Conservation (phyloP, 2,113 vertebrate species). For the Pionites leucogaster region DNA sequence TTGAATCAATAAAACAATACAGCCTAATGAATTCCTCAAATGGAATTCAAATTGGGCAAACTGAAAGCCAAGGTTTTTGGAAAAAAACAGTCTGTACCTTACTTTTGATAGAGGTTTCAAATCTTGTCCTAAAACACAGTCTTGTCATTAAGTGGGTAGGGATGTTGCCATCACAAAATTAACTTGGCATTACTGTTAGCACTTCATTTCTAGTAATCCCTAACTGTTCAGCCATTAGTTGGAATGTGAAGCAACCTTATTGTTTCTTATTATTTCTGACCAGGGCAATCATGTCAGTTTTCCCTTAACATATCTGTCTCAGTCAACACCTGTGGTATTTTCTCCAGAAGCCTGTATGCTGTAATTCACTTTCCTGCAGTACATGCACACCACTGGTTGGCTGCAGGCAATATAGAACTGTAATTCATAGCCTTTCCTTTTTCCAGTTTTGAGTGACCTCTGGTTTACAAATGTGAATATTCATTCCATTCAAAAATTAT, state of each 20-base stretch:
- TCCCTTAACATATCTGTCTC: accelerated
- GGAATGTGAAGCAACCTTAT: background rate
- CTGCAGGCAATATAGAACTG: background rate
- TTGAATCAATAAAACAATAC: conserved; percentile 59
- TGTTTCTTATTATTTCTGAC: background rate
- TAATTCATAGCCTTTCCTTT: background rate
- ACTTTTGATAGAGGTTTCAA: background rate
- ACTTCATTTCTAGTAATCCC: background rate
- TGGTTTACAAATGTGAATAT: background rate
- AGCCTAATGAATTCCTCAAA: conserved; percentile 39
- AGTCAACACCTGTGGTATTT: background rate
- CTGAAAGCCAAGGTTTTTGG: background rate
- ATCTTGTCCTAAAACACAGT: background rate
- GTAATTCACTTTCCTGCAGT: background rate
- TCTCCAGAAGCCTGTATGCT: background rate
- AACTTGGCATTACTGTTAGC: background rate
- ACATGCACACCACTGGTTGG: accelerated
- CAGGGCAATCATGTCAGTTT: background rate
- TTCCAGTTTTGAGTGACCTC: background rate
- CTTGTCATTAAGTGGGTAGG: background rate
- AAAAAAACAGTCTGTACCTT: background rate
- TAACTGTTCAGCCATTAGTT: background rate
- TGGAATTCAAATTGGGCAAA: conserved; percentile 30
- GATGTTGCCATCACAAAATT: background rate
- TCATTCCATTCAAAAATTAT: background rate